Conservation (phyloP, 2,888 invertebrate genomes). For the Spodoptera exigua region DNA sequence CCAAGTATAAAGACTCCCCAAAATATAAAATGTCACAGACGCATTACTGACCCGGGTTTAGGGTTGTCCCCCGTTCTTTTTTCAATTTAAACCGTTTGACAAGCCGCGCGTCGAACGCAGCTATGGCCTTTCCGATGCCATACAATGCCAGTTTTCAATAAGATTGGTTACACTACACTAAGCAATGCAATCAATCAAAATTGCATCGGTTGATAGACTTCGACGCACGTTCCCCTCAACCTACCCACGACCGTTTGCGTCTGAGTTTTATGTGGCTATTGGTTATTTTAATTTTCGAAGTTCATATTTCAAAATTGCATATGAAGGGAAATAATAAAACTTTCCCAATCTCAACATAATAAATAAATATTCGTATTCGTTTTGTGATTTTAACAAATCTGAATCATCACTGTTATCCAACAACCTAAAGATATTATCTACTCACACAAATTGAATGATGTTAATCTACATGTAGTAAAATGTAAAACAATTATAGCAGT, state of each 20-base stretch:
- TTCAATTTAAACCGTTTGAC: slow-evolving; percentile 89
- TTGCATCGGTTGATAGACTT: slow-evolving; percentile 85
- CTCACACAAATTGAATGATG: neutral
- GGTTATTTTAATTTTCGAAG: slow-evolving; percentile 46
- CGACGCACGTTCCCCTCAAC: slow-evolving; percentile 75
- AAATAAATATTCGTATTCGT: too few relatives aligned
- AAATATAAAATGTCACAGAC: slow-evolving; percentile 85
- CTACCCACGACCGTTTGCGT: slow-evolving; percentile 67
- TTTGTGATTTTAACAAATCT: too few relatives aligned
- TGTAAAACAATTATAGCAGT: slow-evolving; percentile 4
- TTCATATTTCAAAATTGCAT: slow-evolving; percentile 42
- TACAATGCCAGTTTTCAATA: slow-evolving; percentile 88
- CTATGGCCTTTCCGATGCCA: slow-evolving; percentile 81
- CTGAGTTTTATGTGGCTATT: slow-evolving; percentile 56
- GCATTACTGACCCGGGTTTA: slow-evolving; percentile 75
- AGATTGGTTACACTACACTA: slow-evolving; percentile 89
- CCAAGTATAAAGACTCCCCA: slow-evolving; percentile 74
- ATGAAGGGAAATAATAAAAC: slow-evolving; percentile 4
- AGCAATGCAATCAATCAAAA: slow-evolving; percentile 89
- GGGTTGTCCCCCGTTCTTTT: slow-evolving; percentile 86
- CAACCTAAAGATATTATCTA: neutral
- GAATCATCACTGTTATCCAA: neutral
- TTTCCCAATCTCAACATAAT: too few relatives aligned
- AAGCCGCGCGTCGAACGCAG: slow-evolving; percentile 85
- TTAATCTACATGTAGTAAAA: neutral